phyloP scores from a whole-genome alignment of 2,113 vertebrate genomes.

The Gallinago jamesoni region DNA sequence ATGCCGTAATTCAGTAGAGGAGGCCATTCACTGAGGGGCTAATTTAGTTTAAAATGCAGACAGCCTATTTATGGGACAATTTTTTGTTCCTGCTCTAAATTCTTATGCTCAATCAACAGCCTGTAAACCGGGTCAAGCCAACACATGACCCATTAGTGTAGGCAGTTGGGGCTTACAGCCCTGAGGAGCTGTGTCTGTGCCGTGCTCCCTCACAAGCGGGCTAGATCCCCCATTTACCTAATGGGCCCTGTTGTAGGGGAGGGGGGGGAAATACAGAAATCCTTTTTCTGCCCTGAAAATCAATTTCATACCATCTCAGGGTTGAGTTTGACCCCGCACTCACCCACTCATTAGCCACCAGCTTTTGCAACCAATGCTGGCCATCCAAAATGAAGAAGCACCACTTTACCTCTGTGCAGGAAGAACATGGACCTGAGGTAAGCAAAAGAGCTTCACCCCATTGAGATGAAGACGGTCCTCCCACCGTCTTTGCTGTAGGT shows the following conservation, averaged over 20 bases:
- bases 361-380: not conserved
- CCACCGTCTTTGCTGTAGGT: fast-evolving
- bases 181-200: not conserved
- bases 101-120: slow-evolving; percentile 47
- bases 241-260: not conserved
- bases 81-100: slow-evolving; percentile 40
- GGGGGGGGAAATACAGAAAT: not conserved
- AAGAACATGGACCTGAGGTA: not conserved
- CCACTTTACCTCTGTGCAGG: not conserved
- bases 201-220: not conserved
- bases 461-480: not conserved
- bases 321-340: not conserved
- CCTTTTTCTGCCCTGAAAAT: not conserved
- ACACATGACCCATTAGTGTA: not conserved
- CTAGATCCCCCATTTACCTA: not conserved
- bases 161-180: not conserved
- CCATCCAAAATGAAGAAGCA: not conserved
- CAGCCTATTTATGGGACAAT: slow-evolving; percentile 30
- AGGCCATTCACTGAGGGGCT: not conserved
- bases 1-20: not conserved
- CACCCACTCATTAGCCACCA: not conserved
- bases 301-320: not conserved
- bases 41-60: slow-evolving; percentile 34
- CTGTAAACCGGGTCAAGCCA: slow-evolving; percentile 23
- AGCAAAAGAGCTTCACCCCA: not conserved